Evolutionary conservation across 2,113 vertebrate species (phyloP).

Genomic region (Callopanchax toddi): DNA sequence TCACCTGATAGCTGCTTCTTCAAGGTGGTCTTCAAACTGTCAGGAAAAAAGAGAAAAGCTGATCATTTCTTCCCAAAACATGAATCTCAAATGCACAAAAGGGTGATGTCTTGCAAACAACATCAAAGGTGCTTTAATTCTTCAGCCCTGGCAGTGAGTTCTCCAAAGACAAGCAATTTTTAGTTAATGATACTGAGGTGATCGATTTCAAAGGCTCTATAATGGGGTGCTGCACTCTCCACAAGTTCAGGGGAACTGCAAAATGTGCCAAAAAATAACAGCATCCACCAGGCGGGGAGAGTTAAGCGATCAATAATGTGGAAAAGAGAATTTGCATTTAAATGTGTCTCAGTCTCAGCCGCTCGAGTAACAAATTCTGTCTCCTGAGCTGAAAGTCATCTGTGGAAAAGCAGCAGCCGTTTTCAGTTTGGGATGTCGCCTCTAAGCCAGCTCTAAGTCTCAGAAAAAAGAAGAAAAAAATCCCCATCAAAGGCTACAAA

Average conservation of each 20-base stretch:
- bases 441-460: constrained; percentile 4
- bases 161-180: constrained; percentile 33
- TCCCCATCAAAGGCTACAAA: constrained; percentile 13
- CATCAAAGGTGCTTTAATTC: constrained; percentile 5
- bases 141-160: not conserved
- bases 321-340: constrained; percentile 58
- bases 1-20: constrained; percentile 84
- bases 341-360: constrained; percentile 34
- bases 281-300: constrained; percentile 6
- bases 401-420: constrained; percentile 22
- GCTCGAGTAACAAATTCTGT: constrained; percentile 33
- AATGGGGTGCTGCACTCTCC: constrained; percentile 22
- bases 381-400: constrained; percentile 33
- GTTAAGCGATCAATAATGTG: constrained; percentile 51
- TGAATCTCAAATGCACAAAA: not conserved
- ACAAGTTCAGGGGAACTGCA: constrained; percentile 28
- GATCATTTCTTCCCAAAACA: constrained; percentile 1
- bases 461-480: constrained; percentile 4
- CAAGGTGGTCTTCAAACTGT: constrained; percentile 86
- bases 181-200: constrained; percentile 36
- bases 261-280: constrained; percentile 38
- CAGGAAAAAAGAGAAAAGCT: constrained; percentile 24
- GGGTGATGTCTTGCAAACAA: constrained; percentile 3
- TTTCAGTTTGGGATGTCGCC: constrained; percentile 12
- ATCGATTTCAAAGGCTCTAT: constrained; percentile 39